Percentiles rank a stretch among this genome's conserved stretches.
Conservation (phyloP, 30 jellyfish, hydroid and myxozoan species). For the Haliclystus octoradiatus region DNA sequence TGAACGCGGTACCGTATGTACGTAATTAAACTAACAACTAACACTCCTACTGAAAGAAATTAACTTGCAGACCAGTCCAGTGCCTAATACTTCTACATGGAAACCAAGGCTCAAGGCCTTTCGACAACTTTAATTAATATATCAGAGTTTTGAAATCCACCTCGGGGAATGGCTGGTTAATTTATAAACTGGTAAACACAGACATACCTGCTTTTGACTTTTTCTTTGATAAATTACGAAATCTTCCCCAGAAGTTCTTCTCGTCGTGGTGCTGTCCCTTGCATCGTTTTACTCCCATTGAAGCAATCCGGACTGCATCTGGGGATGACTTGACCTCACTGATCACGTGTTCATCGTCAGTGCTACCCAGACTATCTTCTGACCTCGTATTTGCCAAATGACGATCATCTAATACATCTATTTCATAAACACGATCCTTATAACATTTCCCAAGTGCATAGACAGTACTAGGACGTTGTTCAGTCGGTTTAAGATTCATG, state of each 20-base stretch:
- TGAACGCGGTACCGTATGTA: too few species aligned
- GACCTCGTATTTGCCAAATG: neutral
- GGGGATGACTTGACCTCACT: neutral
- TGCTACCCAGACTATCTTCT: neutral
- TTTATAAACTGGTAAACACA: too few species aligned
- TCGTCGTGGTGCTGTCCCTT: neutral
- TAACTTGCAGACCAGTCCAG: too few species aligned
- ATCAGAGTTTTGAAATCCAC: too few species aligned
- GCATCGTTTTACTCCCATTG: neutral
- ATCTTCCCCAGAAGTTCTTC: slow-evolving; percentile 1
- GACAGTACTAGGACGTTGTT: neutral
- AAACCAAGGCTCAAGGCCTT: too few species aligned
- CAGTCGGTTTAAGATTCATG: neutral
- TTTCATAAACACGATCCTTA: neutral
- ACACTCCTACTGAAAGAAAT: too few species aligned
- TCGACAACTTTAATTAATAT: too few species aligned
- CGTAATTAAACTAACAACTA: too few species aligned
- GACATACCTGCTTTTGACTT: neutral
- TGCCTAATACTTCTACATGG: too few species aligned
- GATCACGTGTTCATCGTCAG: neutral
- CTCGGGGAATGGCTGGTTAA: too few species aligned
- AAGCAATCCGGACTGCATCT: neutral
- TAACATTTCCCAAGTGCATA: neutral
- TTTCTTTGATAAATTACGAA: neutral
- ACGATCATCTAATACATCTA: neutral